Base-by-base conservation (phyloP, 2,113 vertebrate genomes). In the Cochlearius cochlearius region DNA sequence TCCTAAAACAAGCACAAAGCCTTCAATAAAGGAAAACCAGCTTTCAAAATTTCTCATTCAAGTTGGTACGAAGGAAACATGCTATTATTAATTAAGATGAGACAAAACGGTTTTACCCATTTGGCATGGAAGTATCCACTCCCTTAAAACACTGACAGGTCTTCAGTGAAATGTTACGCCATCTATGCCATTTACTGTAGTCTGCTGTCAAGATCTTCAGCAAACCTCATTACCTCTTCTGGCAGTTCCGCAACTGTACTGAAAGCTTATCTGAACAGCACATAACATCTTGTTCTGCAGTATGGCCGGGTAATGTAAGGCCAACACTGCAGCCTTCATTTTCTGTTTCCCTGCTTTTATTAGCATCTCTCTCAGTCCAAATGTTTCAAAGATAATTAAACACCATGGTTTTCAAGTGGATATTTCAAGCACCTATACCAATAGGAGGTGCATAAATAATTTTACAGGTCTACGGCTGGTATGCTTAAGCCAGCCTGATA, bases 301-400 rank as follows among this genome's bases (percentile, higher is more conserved):
- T 26, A 60, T 11, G 32, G 86, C 36, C 22, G 7, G 59, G 72
- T 90, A 83, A 92, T 52, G 39, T 45, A 92, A 91, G 91, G 92
- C 58, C 62, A 94, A 80, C 45, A 34, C 3, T 23, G 58, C 83
- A 90, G 84, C 64, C 74, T 67, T 84, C 67, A 36, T 55, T 49
- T 71, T 25, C n/a, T 80, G 60, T 94, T 90, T 88, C 62, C 34
- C 52, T 67, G 63, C 47, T 83, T 92, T 78, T 90, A 86, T 77
- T 86, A 68, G 79, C 72, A 78, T 72, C 62, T 90, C 50, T 91
- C 78, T 56, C 45, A 77, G 76, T n/a, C 27, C 25, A 73, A 91
- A 88, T 38, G 45, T 62, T 90, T 77, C 67, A 80, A 88, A 84
- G 79, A 43, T 41, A 96, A 91, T 94, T 85, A 92, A 74, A 88